phyloP scores from a whole-genome alignment of 2,113 vertebrate species.

The Pelobates fuscus region DNA sequence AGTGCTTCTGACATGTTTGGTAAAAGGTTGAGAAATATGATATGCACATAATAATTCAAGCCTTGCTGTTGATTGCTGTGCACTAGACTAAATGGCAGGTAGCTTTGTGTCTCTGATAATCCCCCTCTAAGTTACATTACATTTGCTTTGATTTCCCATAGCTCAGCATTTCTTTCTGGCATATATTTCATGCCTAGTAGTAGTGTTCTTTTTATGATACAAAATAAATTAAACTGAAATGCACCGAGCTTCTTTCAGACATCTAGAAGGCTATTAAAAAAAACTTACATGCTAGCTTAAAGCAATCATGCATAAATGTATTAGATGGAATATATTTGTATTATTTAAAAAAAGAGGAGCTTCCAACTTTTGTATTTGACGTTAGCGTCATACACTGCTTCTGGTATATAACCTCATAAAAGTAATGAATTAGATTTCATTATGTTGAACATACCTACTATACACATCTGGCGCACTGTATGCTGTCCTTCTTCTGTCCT shows the following conservation, averaged over 20 bases:
- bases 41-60: conserved; percentile 42
- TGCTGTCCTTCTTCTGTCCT: no score
- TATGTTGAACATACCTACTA: no score
- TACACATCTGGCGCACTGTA: no score
- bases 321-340: neutral
- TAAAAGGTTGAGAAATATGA: neutral
- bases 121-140: conserved; percentile 34
- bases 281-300: neutral
- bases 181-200: conserved; percentile 39
- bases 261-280: conserved; percentile 7
- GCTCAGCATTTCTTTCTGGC: conserved; percentile 40
- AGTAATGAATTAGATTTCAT: no score
- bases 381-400: no score
- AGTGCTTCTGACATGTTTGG: no score
- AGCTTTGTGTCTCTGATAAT: conserved; percentile 44
- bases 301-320: neutral
- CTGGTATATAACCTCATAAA: no score
- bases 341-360: neutral
- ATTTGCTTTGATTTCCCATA: conserved; percentile 42
- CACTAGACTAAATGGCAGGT: conserved; percentile 34
- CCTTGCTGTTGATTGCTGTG: conserved; percentile 26
- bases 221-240: conserved; percentile 40
- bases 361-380: no score
- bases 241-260: conserved; percentile 32
- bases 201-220: conserved; percentile 29